Base-by-base conservation (phyloP, 2,113 vertebrate genomes). In the Lipotes vexillifer region DNA sequence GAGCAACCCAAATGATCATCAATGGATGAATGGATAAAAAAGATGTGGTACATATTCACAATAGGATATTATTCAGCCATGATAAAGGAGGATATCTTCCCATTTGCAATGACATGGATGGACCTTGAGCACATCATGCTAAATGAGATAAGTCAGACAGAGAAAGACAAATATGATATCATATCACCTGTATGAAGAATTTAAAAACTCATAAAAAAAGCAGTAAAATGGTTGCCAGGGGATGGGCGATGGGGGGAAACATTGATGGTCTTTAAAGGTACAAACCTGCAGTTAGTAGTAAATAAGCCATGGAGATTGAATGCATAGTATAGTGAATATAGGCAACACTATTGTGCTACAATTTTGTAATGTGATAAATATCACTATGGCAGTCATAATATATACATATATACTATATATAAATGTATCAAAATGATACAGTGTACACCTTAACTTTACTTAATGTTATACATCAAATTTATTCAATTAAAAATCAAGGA, bases 131-230 rank as follows among this genome's bases (percentile, higher is more conserved):
- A 81, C 25, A 49, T 61, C 6, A 25, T 33, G 8, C 27, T 94
- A 71, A 81, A 21, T 81, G 61, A 87, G 23, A 87, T 87, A 61
- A 85, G 13, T 86, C 59, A 69, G 29, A 52, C 13, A 74, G 20
- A 93, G 72, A 87, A 69, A 94, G 52, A 38, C 33, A 88, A 88
- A 81, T 71, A 31, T 12, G 38, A 18, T 20, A 18, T 75, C 6
- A 18, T 81, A 88, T 71, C 74, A 46, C 25, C 59, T 87, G 68
- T 46, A 38, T 38, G 31, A 38, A 20, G 21, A 88, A 88, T 38
- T 27, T 81, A 9, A 61, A 80, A 80, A 36, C 38, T 61, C 38
- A 17, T 4, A 21, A 55, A 71, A 78, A 49, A 38, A 88, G 41
- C 17, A 81, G 36, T 69, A 20, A 49, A 15, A 29, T 71, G 18